A percentile compares a stretch with the other conserved stretches of the same genome.
Evolutionary conservation across 2,797 vertebrate genomes (phyloP).

Genomic region (Sebastes minor): DNA sequence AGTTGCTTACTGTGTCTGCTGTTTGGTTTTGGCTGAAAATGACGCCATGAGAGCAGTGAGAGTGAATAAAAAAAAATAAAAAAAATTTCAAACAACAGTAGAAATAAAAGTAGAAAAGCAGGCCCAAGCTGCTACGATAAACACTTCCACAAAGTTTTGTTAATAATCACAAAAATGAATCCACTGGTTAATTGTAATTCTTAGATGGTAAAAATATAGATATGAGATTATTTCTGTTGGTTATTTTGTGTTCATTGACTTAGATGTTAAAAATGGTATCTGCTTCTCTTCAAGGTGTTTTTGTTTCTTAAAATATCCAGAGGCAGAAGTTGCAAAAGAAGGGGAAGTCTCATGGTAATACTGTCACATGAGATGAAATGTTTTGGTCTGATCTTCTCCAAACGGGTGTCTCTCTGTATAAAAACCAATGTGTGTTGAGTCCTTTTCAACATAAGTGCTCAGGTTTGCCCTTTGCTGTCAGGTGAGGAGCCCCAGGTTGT

Average conservation of each 20-base stretch:
- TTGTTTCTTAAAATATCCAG: neutral
- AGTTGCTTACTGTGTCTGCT: fast-evolving
- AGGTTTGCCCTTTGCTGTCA: conserved; percentile 47
- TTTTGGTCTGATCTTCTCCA: neutral
- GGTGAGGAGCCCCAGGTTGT: conserved; percentile 35
- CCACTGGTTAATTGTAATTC: neutral
- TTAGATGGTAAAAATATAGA: neutral
- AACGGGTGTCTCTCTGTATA: neutral
- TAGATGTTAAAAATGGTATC: neutral
- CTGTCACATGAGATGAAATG: neutral
- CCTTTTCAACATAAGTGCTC: neutral
- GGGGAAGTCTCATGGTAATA: neutral
- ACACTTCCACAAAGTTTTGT: neutral
- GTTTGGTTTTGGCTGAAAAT: neutral
- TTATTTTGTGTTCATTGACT: neutral
- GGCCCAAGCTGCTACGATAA: neutral
- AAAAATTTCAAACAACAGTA: too few species aligned
- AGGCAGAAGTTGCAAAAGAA: neutral
- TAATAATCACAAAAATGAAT: neutral
- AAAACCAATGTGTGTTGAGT: neutral
- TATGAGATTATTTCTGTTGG: neutral
- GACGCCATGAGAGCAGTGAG: neutral
- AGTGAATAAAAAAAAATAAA: too few species aligned
- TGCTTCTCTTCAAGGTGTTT: neutral
- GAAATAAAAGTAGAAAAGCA: neutral